Evolutionary conservation across 2,888 invertebrate species (phyloP), one percentile per base, ranked within the genome.

Genomic region (Callyntrura sp.): DNA sequence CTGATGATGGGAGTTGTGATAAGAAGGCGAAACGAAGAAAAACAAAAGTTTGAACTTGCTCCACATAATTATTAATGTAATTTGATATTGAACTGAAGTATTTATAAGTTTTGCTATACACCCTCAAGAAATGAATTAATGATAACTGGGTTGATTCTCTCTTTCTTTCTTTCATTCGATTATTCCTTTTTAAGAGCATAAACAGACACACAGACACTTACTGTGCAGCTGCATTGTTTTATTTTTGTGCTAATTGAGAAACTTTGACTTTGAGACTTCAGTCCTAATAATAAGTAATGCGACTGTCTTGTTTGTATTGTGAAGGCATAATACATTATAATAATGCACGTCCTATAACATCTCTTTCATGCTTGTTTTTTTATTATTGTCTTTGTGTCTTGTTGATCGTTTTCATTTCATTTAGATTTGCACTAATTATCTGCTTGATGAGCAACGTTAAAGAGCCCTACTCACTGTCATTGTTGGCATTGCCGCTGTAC

Each of bases 81-180:
- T 62, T 62, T 25, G n/a, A n/a, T n/a, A n/a, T n/a, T n/a, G n/a
- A n/a, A n/a, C n/a, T n/a, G n/a, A 62, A 57, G 57, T 57, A 14
- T 57, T n/a, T n/a, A n/a, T n/a, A 17, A 17, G 4, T 62, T 25
- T 62, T 25, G 62, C 12, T 25, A 62, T 23, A 62, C 62, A 62
- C 6, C 62, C 73, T 48, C n/a, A 73, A 73, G 73, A 73, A 17
- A 73, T 17, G 43, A 43, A 73, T 43, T 70, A 70, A 43, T 70
- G 17, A 28, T 68, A 28, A 11, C n/a, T n/a, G n/a, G 45, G 48
- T 73, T 20, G 28, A n/a, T 65, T 65, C 11, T 25, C 14, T 43
- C 17, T 17, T 70, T 70, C 43, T 73, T 73, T 28, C 48, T n/a
- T n/a, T n/a, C n/a, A n/a, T n/a, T n/a, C n/a, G n/a, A n/a, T n/a